Percentiles rank a stretch among this genome's conserved stretches.
Conservation (phyloP, 2,888 invertebrate genomes). For the Hermaeophaga mercurialis region DNA sequence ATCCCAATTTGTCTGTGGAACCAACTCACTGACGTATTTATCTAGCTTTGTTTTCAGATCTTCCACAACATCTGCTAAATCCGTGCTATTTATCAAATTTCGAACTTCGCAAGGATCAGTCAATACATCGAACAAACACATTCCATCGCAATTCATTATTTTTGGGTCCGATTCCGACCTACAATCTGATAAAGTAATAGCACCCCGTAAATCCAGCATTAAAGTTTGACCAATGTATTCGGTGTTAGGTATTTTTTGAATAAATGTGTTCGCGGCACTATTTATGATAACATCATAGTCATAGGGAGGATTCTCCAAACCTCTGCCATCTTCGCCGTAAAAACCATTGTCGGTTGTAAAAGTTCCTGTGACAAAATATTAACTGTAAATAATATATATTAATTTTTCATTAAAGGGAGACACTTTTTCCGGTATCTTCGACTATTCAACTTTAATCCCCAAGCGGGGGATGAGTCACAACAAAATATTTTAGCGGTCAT, state of each 20-base stretch:
- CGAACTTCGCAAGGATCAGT: constrained; percentile 52
- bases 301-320: constrained; percentile 40
- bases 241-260: constrained; percentile 34
- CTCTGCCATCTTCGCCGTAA: constrained; percentile 46
- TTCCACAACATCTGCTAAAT: constrained; percentile 32
- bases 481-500: no score
- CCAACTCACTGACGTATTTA: constrained; percentile 28
- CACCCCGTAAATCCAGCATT: constrained; percentile 19
- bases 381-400: no score
- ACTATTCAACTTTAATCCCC: no score
- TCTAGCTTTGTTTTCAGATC: constrained; percentile 38
- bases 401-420: no score
- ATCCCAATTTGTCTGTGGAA: constrained; percentile 40
- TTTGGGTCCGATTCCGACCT: constrained; percentile 13
- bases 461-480: no score
- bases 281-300: constrained; percentile 40
- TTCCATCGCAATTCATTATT: constrained; percentile 31
- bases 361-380: no score
- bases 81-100: constrained; percentile 42
- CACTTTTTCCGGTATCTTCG: no score
- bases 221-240: constrained; percentile 24
- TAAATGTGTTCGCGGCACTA: constrained; percentile 46
- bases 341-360: constrained; percentile 43
- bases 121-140: constrained; percentile 50
- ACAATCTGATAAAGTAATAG: constrained; percentile 34